These are phyloP conservation scores for Drosophila imparisetae DNA, from an alignment of 2,888 invertebrate species.

Conservation along the genomic window DNA sequence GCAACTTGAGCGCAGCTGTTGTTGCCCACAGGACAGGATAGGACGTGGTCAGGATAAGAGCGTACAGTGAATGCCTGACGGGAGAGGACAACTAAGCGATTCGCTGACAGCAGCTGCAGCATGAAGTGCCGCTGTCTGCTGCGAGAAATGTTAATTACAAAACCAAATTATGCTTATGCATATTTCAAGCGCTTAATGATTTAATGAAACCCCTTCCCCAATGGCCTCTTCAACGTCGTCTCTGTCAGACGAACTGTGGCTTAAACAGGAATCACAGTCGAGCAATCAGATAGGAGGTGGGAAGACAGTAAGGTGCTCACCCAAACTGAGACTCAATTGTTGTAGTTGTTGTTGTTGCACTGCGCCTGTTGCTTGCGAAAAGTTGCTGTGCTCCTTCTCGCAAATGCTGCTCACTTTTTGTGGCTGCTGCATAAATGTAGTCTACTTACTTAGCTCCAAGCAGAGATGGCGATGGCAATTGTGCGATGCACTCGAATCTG, in stretches of 20 bases:
- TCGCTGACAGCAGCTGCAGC: constrained; percentile 20
- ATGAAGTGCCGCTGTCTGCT: constrained; percentile 8
- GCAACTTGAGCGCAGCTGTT: constrained; percentile 15
- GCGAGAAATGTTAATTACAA: constrained; percentile 47
- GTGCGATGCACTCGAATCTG: background rate
- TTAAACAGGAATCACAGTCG: constrained; percentile 16
- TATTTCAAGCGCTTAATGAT: constrained; percentile 63
- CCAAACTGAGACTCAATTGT: constrained; percentile 2
- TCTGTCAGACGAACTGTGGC: constrained; percentile 5
- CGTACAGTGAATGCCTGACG: background rate
- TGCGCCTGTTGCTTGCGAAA: constrained; percentile 33
- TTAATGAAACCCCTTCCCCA: constrained; percentile 33
- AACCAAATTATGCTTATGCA: constrained; percentile 64
- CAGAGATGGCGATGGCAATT: background rate
- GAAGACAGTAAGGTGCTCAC: background rate
- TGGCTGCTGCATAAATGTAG: background rate
- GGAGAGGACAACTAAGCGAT: background rate
- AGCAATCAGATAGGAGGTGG: background rate
- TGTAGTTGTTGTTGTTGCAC: constrained; percentile 9
- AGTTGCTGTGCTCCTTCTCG: background rate
- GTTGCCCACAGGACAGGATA: constrained; percentile 13
- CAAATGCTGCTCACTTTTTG: constrained; percentile 14
- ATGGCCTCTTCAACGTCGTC: constrained; percentile 3
- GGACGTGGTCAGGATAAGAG: background rate
- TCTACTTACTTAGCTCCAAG: background rate